phyloP scores from a whole-genome alignment of 2,797 vertebrate genomes.

The Odontamblyopus rebecca region DNA sequence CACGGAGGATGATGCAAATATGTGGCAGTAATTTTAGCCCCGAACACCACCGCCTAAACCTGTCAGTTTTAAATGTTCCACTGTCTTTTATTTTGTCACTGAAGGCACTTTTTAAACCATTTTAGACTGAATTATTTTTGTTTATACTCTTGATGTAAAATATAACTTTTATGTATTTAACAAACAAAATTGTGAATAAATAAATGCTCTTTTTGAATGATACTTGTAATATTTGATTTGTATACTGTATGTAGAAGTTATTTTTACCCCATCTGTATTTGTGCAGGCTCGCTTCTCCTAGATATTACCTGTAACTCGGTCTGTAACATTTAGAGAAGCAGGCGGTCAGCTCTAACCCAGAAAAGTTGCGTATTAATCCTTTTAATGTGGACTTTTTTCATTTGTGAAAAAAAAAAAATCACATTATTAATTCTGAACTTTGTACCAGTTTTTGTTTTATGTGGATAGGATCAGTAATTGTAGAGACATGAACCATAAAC shows the following conservation, averaged over 20 bases:
- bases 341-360: too few species aligned
- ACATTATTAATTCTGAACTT: too few species aligned
- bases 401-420: too few species aligned
- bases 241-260: not conserved
- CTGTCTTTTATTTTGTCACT: not conserved
- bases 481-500: too few species aligned
- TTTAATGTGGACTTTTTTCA: too few species aligned
- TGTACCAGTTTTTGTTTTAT: too few species aligned
- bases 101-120: not conserved
- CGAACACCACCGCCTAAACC: not conserved
- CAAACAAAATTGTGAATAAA: constrained; percentile 1
- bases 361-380: too few species aligned
- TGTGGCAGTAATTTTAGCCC: not conserved
- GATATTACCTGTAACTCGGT: too few species aligned
- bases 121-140: not conserved
- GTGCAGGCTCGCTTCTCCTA: too few species aligned
- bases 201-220: constrained; percentile 1
- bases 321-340: too few species aligned
- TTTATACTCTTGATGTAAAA: not conserved
- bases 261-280: too few species aligned
- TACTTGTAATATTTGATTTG: not conserved
- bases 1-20: not conserved
- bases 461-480: too few species aligned
- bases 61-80: not conserved
- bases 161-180: constrained; percentile 7